phyloP scores from a whole-genome alignment of 2,113 vertebrate genomes.

The Cricetomys ansorgei region DNA sequence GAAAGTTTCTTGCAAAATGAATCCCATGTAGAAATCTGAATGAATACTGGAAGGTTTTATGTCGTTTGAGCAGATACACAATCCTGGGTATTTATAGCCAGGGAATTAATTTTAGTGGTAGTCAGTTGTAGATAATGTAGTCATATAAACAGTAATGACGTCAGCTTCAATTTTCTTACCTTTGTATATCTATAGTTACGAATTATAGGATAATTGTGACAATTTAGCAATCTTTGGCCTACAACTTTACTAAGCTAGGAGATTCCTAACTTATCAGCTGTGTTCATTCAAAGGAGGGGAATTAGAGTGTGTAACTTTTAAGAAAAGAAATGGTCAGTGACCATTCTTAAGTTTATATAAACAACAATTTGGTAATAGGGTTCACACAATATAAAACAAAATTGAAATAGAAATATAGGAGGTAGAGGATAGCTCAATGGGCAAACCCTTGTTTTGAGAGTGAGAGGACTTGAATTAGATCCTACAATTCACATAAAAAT shows the following conservation, averaged over 20 bases:
- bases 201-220: not conserved
- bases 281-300: not conserved
- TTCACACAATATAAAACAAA: not conserved
- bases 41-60: not conserved
- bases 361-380: not conserved
- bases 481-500: not conserved
- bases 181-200: not conserved
- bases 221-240: not conserved
- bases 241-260: not conserved
- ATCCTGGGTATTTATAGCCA: not conserved
- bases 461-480: not conserved
- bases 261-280: not conserved
- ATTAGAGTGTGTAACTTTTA: not conserved
- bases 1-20: not conserved
- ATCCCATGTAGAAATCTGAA: not conserved
- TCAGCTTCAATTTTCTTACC: not conserved
- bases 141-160: not conserved
- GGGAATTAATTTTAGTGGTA: not conserved
- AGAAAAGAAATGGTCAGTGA: not conserved
- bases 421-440: not conserved
- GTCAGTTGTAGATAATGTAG: not conserved
- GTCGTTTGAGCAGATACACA: not conserved
- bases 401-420: not conserved
- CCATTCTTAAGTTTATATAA: not conserved
- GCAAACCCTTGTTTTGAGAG: not conserved